These are phyloP conservation scores for Pseudococcus jackbeardsleyi DNA, from an alignment of 2,888 invertebrate genomes.

Conservation along the genomic window DNA sequence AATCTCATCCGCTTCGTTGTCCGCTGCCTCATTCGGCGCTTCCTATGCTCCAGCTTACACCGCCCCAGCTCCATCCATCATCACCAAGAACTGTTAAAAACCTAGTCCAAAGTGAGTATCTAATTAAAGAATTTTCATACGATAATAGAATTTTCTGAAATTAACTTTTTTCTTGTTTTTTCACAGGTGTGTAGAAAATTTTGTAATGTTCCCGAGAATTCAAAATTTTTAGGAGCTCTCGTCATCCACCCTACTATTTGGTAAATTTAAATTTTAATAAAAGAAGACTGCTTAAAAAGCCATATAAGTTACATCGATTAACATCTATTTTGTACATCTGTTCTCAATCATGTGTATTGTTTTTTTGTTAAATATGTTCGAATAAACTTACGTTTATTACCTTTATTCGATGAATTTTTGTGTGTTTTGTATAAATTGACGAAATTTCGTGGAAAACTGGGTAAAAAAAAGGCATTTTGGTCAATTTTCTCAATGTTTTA, in stretches of 20 bases:
- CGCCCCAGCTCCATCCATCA: constrained; percentile 10
- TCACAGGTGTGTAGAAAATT: constrained; percentile 4
- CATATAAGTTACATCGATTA: not conserved
- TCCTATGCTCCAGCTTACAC: constrained; percentile 35
- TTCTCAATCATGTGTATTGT: not conserved
- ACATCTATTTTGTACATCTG: not conserved
- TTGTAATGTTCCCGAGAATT: not conserved
- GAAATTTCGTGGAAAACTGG: too few relatives aligned
- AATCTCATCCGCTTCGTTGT: constrained; percentile 33
- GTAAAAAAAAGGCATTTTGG: not conserved
- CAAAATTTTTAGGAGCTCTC: not conserved
- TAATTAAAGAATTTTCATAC: not conserved
- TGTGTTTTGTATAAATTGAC: not conserved
- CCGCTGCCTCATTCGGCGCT: not conserved
- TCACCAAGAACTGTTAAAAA: constrained; percentile 46
- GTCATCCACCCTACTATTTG: not conserved
- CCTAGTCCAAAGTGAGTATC: constrained; percentile 57
- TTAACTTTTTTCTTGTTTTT: not conserved
- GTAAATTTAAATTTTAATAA: not conserved
- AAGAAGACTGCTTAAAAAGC: constrained; percentile 32
- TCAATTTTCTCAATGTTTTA: not conserved
- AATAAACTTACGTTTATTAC: constrained; percentile 32
- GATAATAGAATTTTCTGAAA: not conserved
- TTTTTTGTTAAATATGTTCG: constrained; percentile 33
- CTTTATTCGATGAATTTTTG: not conserved